Conservation (phyloP, 2,113 vertebrate species). For the Nothobranchius furzeri region DNA sequence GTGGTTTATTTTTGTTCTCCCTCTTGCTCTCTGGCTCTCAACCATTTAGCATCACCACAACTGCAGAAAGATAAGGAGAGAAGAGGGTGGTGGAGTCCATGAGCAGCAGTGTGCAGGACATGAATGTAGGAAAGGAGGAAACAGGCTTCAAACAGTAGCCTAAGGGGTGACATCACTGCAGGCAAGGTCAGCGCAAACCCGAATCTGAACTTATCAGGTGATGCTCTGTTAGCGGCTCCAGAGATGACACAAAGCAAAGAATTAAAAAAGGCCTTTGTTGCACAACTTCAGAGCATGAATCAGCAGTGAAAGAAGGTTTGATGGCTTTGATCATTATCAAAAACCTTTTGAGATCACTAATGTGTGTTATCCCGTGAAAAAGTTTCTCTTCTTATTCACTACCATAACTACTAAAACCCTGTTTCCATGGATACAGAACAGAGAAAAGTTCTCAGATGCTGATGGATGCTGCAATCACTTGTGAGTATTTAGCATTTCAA, state of each 20-base stretch:
- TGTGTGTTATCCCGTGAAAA: slow-evolving; percentile 11
- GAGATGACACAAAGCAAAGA: slow-evolving; percentile 21
- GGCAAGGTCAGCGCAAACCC: slow-evolving; percentile 46
- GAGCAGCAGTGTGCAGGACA: not conserved
- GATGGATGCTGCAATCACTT: slow-evolving; percentile 18
- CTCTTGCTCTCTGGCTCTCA: slow-evolving; percentile 19
- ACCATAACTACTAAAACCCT: not conserved
- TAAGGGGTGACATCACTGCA: slow-evolving; percentile 18
- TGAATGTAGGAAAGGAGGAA: not conserved
- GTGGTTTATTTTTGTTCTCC: not conserved
- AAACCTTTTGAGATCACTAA: no score
- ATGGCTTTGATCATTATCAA: no score
- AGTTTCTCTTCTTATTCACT: slow-evolving; percentile 21
- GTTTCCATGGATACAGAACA: slow-evolving; percentile 64
- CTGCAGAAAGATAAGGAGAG: not conserved
- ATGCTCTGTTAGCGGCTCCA: slow-evolving; percentile 15
- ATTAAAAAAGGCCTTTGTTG: slow-evolving; percentile 11
- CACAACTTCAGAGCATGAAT: no score
- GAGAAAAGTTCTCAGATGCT: slow-evolving; percentile 33
- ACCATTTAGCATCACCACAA: slow-evolving; percentile 53
- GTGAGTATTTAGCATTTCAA: not conserved
- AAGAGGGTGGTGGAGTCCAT: not conserved
- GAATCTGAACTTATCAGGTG: slow-evolving; percentile 43
- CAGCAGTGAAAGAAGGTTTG: no score
- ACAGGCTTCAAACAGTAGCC: slow-evolving; percentile 10